phyloP scores from a whole-genome alignment of 2,797 vertebrate genomes.

The Scleropages formosus region DNA sequence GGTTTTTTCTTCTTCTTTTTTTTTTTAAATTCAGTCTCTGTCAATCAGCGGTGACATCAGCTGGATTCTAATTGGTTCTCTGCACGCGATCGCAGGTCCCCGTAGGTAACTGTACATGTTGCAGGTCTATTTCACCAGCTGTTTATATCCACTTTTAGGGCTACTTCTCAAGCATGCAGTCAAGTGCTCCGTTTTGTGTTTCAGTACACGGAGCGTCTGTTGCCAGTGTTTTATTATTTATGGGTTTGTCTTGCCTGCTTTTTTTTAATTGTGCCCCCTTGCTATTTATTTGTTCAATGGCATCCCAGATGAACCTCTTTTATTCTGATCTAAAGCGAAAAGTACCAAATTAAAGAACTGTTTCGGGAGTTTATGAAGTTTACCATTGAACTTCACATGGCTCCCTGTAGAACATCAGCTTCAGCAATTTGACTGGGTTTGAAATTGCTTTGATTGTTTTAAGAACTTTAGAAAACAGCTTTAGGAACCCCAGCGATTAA shows the following conservation, averaged over 20 bases:
- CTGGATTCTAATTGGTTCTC: slow-evolving; percentile 16
- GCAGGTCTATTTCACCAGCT: neutral
- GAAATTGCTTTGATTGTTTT: slow-evolving; percentile 32
- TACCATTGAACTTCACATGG: slow-evolving; percentile 30
- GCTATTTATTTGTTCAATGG: slow-evolving; percentile 33
- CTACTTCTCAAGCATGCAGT: neutral
- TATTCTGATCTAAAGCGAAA: slow-evolving; percentile 20
- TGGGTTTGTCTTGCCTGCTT: neutral
- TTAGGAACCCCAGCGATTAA: slow-evolving; percentile 31
- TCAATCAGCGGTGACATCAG: neutral
- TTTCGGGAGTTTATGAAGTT: slow-evolving; percentile 28
- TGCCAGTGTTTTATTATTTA: slow-evolving; percentile 13
- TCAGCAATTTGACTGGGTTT: slow-evolving; percentile 30
- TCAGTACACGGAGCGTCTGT: neutral
- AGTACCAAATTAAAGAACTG: slow-evolving; percentile 29
- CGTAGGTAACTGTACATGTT: neutral
- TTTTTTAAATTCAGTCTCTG: neutral
- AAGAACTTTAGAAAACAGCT: slow-evolving; percentile 26
- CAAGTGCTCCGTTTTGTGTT: neutral
- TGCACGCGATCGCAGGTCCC: no score
- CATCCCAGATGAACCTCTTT: slow-evolving; percentile 16
- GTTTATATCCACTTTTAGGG: neutral
- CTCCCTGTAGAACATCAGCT: slow-evolving; percentile 24
- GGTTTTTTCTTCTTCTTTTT: no score
- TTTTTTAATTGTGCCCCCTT: slow-evolving; percentile 29